Evolutionary conservation across 2,888 invertebrate genomes (phyloP).

Genomic region (Dusona sp.): DNA sequence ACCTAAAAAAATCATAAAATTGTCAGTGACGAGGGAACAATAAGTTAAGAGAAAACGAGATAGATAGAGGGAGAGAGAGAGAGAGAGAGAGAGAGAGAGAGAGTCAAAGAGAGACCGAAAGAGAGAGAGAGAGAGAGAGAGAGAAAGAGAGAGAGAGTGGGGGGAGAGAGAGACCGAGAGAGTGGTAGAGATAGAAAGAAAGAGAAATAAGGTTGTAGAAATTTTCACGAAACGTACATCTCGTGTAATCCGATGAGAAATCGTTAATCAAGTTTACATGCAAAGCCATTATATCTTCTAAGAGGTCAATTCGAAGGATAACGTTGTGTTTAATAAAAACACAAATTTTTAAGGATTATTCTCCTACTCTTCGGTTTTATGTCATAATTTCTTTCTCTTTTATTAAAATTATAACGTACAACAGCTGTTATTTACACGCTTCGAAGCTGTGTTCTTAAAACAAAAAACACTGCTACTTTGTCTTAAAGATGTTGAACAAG

Average conservation of each 20-base stretch:
- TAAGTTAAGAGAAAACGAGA: too few relatives aligned
- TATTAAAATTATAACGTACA: constrained; percentile 17
- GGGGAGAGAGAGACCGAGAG: neutral
- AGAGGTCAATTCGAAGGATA: constrained; percentile 31
- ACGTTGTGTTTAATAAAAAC: constrained; percentile 1
- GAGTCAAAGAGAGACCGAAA: too few relatives aligned
- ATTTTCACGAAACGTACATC: constrained; percentile 4
- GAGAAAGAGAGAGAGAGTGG: too few relatives aligned
- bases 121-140: too few relatives aligned
- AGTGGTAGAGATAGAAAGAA: neutral
- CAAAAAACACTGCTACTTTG: neutral
- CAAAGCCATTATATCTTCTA: constrained; percentile 49
- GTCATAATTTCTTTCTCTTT: constrained; percentile 13
- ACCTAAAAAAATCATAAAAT: too few relatives aligned
- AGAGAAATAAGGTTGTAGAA: neutral
- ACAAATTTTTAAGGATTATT: neutral
- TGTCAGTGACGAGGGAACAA: too few relatives aligned
- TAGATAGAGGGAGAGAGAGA: neutral
- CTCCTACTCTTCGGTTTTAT: neutral
- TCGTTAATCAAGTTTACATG: constrained; percentile 56
- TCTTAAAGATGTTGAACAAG: constrained; percentile 47
- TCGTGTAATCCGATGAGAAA: constrained; percentile 20
- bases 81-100: too few relatives aligned
- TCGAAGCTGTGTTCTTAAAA: neutral
- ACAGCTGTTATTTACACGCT: constrained; percentile 34